Percentiles rank a stretch among this genome's conserved stretches.
phyloP scores from a whole-genome alignment of 2,113 vertebrate genomes.

The Cacatua alba region DNA sequence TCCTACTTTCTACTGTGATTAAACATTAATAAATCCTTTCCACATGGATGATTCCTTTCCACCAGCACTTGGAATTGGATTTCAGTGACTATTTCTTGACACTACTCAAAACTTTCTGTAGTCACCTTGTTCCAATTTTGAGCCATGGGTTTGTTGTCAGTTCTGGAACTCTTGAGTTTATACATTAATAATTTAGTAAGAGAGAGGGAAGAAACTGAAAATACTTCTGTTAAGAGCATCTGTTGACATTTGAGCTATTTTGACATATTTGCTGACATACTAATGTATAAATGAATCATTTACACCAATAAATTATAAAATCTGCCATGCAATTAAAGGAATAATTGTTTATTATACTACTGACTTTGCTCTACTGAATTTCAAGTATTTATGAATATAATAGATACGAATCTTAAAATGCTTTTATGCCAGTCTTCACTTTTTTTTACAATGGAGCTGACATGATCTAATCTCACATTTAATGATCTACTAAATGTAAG shows the following conservation, averaged over 20 bases:
- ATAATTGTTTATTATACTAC: not conserved
- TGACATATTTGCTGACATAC: not conserved
- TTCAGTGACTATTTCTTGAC: not conserved
- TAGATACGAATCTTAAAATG: accelerated
- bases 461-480: not conserved
- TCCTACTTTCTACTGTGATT: not conserved
- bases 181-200: not conserved
- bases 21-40: not conserved
- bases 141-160: not conserved
- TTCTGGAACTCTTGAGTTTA: not conserved
- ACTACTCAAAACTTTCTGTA: not conserved
- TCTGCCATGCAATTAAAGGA: not conserved
- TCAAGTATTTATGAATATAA: not conserved
- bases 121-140: not conserved
- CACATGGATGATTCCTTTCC: not conserved
- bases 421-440: not conserved
- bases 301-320: not conserved
- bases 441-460: not conserved
- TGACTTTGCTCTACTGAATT: not conserved
- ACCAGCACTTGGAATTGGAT: not conserved
- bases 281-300: not conserved
- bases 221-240: not conserved
- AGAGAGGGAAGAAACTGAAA: not conserved
- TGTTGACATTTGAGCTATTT: not conserved
- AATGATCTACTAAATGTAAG: not conserved